Base-by-base conservation (phyloP, 2,888 invertebrate genomes). In the Lepetodrilus schrolli region DNA sequence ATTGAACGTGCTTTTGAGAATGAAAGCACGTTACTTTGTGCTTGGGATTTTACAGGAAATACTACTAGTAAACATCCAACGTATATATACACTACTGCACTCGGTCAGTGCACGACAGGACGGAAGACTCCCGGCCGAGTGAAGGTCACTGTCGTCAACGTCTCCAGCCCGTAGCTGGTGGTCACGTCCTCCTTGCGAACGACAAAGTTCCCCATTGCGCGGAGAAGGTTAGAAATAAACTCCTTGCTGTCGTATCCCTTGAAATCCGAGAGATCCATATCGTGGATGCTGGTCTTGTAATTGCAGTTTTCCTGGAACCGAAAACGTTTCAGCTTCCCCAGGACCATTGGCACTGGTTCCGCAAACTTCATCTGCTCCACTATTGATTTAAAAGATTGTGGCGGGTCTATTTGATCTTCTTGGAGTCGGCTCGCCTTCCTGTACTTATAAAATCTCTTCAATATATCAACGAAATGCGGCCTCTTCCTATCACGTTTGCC, bases 181-280 rank as follows among this genome's bases (percentile, higher is more conserved):
- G 47, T 72, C 2, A 76, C 50, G 10, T 68, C 47, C 36, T 76
- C 76, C 37, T 74, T 71, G 1, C 76, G 70, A 13, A 76, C 66
- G 7, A 76, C 74, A 26, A 76, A 76, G 30, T 76, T 68, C 20
- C 68, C 74, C 5, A 76, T 13, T 3, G 74, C 76, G 17, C 51
- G 49, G 4, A 51, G 13, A 13, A 74, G 50, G n/a, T 65, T 66
- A 17, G 43, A 23, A 20, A 37, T 30, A 23, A 66, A 71, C 1
- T 72, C 58, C n/a, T 68, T 70, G 8, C 51, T 20, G 2, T 21
- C 36, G 0, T 17, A 49, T 3, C 10, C 0, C 0, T 49, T 2
- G 4, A 74, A 76, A 26, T 72, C 58, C 13, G 74, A 68, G 7
- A 65, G 10, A 3, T 8, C n/a, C 13, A 74, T 51, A 1, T 72